phyloP scores from a whole-genome alignment of 2,888 invertebrate species.

The Fragum sueziense region DNA sequence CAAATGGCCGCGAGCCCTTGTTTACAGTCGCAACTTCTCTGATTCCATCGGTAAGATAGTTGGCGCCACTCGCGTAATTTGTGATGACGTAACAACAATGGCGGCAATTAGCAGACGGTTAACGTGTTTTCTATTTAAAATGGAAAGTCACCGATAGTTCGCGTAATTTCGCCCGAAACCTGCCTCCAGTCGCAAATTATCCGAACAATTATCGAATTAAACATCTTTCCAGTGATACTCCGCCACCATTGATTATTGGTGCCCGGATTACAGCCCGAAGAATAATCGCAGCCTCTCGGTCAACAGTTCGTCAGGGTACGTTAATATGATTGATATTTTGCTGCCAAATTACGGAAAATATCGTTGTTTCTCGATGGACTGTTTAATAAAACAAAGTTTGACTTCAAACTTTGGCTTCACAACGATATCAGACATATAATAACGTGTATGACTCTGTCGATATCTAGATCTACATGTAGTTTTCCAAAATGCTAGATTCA shows the following conservation, averaged over 20 bases:
- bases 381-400: too few relatives aligned
- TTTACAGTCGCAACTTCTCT: neutral
- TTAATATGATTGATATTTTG: neutral
- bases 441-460: too few relatives aligned
- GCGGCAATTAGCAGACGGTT: conserved; percentile 14
- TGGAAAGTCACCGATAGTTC: conserved; percentile 14
- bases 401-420: too few relatives aligned
- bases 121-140: conserved; percentile 15
- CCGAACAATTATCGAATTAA: conserved; percentile 20
- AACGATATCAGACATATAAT: too few relatives aligned
- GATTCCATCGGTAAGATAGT: neutral
- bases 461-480: too few relatives aligned
- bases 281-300: conserved; percentile 7
- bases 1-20: neutral
- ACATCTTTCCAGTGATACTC: conserved; percentile 8
- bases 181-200: conserved; percentile 21
- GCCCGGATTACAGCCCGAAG: neutral
- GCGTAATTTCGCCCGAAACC: conserved; percentile 21
- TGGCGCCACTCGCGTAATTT: conserved; percentile 14
- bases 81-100: conserved; percentile 15
- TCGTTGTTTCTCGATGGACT: too few relatives aligned
- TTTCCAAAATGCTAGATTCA: too few relatives aligned
- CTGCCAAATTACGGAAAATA: neutral
- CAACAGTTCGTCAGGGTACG: neutral
- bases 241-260: conserved; percentile 10